phyloP scores from a whole-genome alignment of 2,113 vertebrate species.

The Pelvicachromis taeniatus region DNA sequence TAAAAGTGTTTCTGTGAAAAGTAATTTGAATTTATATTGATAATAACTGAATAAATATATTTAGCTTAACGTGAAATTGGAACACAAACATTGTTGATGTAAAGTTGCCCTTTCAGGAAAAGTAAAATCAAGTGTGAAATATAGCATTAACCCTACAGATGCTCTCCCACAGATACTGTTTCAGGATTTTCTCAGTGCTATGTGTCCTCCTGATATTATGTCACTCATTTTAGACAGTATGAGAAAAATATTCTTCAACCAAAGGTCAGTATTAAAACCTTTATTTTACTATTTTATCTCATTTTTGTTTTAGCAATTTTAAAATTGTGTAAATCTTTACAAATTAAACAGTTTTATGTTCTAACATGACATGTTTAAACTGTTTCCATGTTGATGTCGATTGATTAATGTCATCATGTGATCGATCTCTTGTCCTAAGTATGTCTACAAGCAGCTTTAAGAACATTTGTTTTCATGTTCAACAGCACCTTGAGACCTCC shows the following conservation, averaged over 20 bases:
- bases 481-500: neutral
- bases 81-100: neutral
- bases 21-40: neutral
- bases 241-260: neutral
- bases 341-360: neutral
- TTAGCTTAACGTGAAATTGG: fast-evolving
- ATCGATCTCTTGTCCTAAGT: neutral
- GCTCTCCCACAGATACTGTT: neutral
- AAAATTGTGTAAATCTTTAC: neutral
- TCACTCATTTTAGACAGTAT: neutral
- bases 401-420: neutral
- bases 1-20: neutral
- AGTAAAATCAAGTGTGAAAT: neutral
- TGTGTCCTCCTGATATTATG: neutral
- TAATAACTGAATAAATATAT: neutral
- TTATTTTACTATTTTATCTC: neutral
- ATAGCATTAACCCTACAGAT: neutral
- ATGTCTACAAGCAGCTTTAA: neutral
- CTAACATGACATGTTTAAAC: neutral
- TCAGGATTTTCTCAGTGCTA: neutral
- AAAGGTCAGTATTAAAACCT: neutral
- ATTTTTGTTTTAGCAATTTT: neutral
- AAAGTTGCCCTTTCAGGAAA: neutral
- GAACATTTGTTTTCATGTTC: neutral
- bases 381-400: neutral